These are phyloP conservation scores for Stenoptilia bipunctidactyla DNA, from an alignment of 2,888 invertebrate genomes.

Conservation along the genomic window DNA sequence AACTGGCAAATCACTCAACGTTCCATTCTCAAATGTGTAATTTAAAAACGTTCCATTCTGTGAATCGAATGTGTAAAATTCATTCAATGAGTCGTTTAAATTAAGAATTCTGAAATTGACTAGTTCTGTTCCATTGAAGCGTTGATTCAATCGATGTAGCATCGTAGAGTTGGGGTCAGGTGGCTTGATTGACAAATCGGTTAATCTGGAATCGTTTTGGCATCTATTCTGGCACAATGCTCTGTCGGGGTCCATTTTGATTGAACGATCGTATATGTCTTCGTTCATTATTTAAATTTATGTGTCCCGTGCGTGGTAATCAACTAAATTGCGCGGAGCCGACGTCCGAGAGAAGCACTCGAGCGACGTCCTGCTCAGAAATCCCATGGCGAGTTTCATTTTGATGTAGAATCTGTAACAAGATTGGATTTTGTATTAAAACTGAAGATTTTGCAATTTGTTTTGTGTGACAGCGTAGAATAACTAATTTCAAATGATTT, in stretches of 20 bases:
- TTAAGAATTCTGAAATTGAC: constrained; percentile 16
- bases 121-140: not conserved
- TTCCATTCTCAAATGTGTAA: constrained; percentile 42
- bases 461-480: too few relatives aligned
- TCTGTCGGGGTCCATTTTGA: not conserved
- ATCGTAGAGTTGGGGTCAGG: constrained; percentile 21
- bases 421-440: not conserved
- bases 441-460: too few relatives aligned
- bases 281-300: not conserved
- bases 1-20: constrained; percentile 47
- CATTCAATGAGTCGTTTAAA: constrained; percentile 36
- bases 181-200: constrained; percentile 27
- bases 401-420: not conserved
- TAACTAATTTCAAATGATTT: too few relatives aligned
- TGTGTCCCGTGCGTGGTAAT: too few relatives aligned
- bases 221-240: constrained; percentile 27
- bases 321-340: too few relatives aligned
- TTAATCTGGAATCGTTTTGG: constrained; percentile 30
- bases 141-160: constrained; percentile 13
- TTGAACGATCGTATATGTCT: not conserved
- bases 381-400: not conserved
- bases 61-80: constrained; percentile 23
- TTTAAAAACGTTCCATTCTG: constrained; percentile 33
- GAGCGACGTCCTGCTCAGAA: too few relatives aligned
- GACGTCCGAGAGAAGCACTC: too few relatives aligned